Evolutionary conservation across 2,113 vertebrate genomes (phyloP).

Genomic region (Amblyopsis rosae): DNA sequence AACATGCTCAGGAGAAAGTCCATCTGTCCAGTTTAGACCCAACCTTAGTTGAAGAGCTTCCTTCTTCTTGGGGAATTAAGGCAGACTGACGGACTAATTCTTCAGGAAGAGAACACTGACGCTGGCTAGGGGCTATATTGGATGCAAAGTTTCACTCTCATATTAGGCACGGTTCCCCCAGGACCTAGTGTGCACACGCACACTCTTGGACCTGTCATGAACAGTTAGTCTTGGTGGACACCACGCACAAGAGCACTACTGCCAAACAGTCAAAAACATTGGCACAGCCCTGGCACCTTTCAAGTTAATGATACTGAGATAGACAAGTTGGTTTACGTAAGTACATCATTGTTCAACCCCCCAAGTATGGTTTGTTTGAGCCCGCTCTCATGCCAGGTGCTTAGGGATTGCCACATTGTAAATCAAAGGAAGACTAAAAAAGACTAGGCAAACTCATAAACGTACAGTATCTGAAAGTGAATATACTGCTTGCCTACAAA

Average conservation of each 20-base stretch:
- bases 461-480: background rate
- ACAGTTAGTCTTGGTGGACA: slow-evolving; percentile 64
- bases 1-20: slow-evolving; percentile 5
- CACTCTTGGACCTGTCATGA: slow-evolving; percentile 55
- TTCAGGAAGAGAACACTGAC: slow-evolving; percentile 48
- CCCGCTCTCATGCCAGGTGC: slow-evolving; percentile 22
- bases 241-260: slow-evolving; percentile 33
- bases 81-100: slow-evolving; percentile 60
- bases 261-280: slow-evolving; percentile 62
- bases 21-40: slow-evolving; percentile 40
- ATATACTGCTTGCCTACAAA: background rate
- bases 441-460: background rate
- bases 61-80: slow-evolving; percentile 48
- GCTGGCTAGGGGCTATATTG: slow-evolving; percentile 56
- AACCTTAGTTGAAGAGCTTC: slow-evolving; percentile 34
- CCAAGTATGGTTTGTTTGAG: slow-evolving; percentile 36
- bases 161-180: slow-evolving; percentile 59
- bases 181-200: slow-evolving; percentile 28
- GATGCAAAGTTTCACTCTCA: slow-evolving; percentile 60
- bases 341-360: slow-evolving; percentile 20
- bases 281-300: slow-evolving; percentile 27
- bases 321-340: slow-evolving; percentile 22
- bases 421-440: slow-evolving; percentile 29
- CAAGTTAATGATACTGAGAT: slow-evolving; percentile 41
- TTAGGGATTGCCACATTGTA: slow-evolving; percentile 21